Base-by-base conservation (phyloP, 2,797 vertebrate species). In the Helarctos malayanus region DNA sequence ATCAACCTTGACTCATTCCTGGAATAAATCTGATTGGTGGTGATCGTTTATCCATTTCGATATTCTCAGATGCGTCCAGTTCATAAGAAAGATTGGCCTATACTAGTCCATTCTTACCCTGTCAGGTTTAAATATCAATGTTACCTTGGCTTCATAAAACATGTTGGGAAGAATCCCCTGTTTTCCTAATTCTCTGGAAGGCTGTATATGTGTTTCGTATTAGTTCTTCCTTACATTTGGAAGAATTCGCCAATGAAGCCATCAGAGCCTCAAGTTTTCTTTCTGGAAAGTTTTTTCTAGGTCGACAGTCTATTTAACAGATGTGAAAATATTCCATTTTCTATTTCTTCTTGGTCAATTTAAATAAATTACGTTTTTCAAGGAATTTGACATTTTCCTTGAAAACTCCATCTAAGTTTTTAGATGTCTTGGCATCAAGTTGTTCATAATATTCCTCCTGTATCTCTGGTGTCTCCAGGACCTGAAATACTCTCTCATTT, bases 101-200 rank as follows among this genome's bases (percentile, higher is more conserved):
- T 63, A 68, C 23, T 89, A 84, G 41, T 85, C 80, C 54, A n/a
- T 78, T 90, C n/a, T 89, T n/a, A 14, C 35, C 45, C 78, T 88
- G 59, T 32, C 35, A 21, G 16, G 13, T 59, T 84, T 92, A 56
- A 88, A 49, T 38, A 63, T 21, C 54, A 79, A 29, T 16, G 14
- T n/a, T 73, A 54, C 7, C 11, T 71, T 45, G 1, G 11, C 52
- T 49, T 85, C 23, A 45, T 63, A 47, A 89, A 79, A 89, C 19
- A 71, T 45, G 10, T 79, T 83, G 7, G 32, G 38, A 71, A 86
- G 7, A 49, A 27, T 14, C 38, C 8, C n/a, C 19, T 54, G 35
- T 41, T 87, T 78, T 76, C 82, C 13, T 47, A 56, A 82, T 16
- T 91, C 35, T 54, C 63, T 61, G 32, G 63, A 47, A 63, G 45